These are phyloP conservation scores for Lucilia sericata DNA, from an alignment of 1,140 invertebrate species.

Conservation along the genomic window DNA sequence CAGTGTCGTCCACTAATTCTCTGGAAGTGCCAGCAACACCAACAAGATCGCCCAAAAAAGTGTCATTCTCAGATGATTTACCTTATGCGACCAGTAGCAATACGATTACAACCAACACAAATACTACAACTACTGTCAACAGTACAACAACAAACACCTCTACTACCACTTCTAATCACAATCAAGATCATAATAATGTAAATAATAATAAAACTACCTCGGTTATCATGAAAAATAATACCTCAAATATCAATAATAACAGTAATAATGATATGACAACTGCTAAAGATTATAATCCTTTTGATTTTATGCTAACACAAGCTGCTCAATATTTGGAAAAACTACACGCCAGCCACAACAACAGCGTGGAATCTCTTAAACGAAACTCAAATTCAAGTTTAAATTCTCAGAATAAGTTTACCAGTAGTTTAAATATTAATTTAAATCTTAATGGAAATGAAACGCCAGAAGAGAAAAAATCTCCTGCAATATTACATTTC, in stretches of 20 bases:
- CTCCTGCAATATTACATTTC: neutral
- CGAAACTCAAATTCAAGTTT: neutral
- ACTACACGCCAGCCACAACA: constrained; percentile 59
- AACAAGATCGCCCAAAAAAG: constrained; percentile 65
- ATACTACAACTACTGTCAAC: constrained; percentile 40
- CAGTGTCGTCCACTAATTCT: constrained; percentile 63
- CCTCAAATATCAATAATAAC: neutral
- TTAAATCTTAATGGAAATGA: neutral
- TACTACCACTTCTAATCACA: neutral
- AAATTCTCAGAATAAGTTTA: constrained; percentile 20
- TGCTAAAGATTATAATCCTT: constrained; percentile 52
- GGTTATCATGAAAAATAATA: constrained; percentile 12
- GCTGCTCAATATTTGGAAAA: constrained; percentile 64
- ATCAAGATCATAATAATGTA: neutral
- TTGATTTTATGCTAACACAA: constrained; percentile 63
- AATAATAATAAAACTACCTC: constrained; percentile 28
- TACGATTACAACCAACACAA: constrained; percentile 5
- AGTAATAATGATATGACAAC: neutral
- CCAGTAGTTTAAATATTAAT: constrained; percentile 38
- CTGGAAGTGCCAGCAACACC: constrained; percentile 62
- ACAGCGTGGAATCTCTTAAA: constrained; percentile 20
- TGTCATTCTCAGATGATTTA: constrained; percentile 64
- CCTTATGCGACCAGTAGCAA: constrained; percentile 47
- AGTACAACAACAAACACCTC: neutral
- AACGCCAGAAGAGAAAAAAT: neutral